phyloP scores from a whole-genome alignment of 2,888 invertebrate genomes.

The Cheilosia soror region DNA sequence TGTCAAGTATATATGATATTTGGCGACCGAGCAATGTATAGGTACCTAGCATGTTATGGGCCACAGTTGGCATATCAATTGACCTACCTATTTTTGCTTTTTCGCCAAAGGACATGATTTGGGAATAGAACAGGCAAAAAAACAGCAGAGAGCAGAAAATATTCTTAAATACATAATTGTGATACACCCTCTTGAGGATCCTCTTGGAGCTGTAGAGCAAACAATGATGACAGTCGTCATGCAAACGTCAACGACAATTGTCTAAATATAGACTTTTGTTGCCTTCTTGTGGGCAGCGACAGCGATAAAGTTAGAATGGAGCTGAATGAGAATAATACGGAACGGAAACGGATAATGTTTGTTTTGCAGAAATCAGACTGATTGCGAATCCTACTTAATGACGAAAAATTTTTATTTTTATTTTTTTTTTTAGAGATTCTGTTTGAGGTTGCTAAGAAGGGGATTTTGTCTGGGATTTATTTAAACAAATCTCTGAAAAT shows the following conservation, averaged over 20 bases:
- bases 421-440: neutral
- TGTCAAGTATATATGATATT: constrained; percentile 17
- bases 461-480: neutral
- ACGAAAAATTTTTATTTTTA: neutral
- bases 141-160: neutral
- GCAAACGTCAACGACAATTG: constrained; percentile 43
- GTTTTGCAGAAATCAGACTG: constrained; percentile 7
- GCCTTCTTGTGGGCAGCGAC: neutral
- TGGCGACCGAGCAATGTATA: neutral
- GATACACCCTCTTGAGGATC: constrained; percentile 19
- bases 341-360: constrained; percentile 26
- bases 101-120: constrained; percentile 31
- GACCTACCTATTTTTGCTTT: constrained; percentile 44
- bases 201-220: constrained; percentile 10
- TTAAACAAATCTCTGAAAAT: neutral
- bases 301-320: neutral
- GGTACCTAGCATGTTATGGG: neutral
- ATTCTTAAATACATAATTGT: constrained; percentile 36
- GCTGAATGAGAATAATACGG: neutral
- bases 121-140: constrained; percentile 3
- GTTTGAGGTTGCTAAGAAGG: neutral
- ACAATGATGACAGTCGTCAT: constrained; percentile 39
- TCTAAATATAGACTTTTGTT: constrained; percentile 25
- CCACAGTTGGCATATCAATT: constrained; percentile 37
- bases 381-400: constrained; percentile 43